phyloP scores from a whole-genome alignment of 2,888 invertebrate species.

The Trachelus tabidus region DNA sequence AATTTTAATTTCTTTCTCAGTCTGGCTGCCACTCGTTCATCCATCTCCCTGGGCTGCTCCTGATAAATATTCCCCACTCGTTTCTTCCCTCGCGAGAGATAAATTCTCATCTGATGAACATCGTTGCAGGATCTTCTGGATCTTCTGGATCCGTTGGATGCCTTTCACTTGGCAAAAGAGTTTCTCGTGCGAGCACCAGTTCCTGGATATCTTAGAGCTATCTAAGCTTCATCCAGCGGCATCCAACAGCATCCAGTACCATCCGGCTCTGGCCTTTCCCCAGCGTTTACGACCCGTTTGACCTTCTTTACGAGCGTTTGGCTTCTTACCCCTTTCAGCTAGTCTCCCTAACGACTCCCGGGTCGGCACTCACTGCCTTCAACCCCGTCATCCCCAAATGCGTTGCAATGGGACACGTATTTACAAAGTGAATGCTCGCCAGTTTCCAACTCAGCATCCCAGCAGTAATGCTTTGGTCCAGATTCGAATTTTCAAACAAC shows the following conservation, averaged over 20 bases:
- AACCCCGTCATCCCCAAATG: constrained; percentile 16
- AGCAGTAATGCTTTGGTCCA: no score
- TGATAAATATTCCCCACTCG: no score
- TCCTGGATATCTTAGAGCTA: constrained; percentile 32
- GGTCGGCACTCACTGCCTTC: constrained; percentile 29
- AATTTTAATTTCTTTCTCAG: constrained; percentile 46
- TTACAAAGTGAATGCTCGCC: constrained; percentile 3
- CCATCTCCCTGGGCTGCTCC: no score
- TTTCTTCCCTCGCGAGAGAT: no score
- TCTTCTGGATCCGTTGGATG: no score
- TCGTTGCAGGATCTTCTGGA: no score
- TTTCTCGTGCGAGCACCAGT: no score
- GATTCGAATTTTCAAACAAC: no score
- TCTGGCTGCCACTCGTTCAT: no score
- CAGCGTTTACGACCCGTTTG: constrained; percentile 56
- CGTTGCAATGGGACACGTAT: constrained; percentile 15
- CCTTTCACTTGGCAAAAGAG: no score
- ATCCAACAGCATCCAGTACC: constrained; percentile 33
- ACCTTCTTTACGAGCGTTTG: constrained; percentile 58
- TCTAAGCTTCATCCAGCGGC: constrained; percentile 42
- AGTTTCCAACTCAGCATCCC: no score
- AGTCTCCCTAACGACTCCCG: constrained; percentile 51
- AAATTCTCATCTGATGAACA: no score
- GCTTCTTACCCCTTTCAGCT: constrained; percentile 53
- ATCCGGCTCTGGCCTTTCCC: constrained; percentile 42